A percentile compares a stretch with the other conserved stretches of the same genome.
Evolutionary conservation across 2,888 invertebrate genomes (phyloP).

Genomic region (Lasioglossum marginatum): DNA sequence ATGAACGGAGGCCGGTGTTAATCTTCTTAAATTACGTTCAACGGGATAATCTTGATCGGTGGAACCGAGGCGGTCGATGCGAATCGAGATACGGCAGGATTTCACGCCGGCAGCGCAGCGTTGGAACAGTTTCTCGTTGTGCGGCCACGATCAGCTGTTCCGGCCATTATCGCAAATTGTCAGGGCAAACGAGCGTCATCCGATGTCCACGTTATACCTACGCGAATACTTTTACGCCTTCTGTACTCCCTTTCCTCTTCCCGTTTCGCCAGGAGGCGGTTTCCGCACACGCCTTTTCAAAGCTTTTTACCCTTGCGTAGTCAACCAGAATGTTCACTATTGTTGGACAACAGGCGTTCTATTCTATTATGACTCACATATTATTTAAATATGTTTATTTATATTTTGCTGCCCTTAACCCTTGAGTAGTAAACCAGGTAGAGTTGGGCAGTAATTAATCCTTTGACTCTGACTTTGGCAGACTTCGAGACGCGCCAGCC

Average conservation of each 20-base stretch:
- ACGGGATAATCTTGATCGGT: background rate
- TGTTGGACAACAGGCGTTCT: no score
- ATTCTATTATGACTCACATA: no score
- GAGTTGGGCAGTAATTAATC: no score
- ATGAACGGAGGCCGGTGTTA: background rate
- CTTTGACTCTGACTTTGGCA: no score
- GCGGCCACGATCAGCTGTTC: constrained; percentile 62
- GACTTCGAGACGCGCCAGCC: no score
- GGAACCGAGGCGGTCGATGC: background rate
- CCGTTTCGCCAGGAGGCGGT: background rate
- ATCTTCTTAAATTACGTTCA: background rate
- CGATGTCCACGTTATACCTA: constrained; percentile 58
- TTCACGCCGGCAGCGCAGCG: constrained; percentile 32
- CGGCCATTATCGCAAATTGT: constrained; percentile 65
- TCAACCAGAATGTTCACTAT: no score
- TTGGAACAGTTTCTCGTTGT: constrained; percentile 57
- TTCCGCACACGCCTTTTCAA: background rate
- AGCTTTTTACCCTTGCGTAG: background rate
- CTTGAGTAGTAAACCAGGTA: no score
- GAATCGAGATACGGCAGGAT: constrained; percentile 8
- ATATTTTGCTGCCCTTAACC: no score
- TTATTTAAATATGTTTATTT: no score
- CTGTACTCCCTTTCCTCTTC: constrained; percentile 10
- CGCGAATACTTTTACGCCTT: constrained; percentile 39
- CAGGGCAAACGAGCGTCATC: constrained; percentile 64